Conservation (phyloP, 1,140 invertebrate species). For the Calosoma granatense region DNA sequence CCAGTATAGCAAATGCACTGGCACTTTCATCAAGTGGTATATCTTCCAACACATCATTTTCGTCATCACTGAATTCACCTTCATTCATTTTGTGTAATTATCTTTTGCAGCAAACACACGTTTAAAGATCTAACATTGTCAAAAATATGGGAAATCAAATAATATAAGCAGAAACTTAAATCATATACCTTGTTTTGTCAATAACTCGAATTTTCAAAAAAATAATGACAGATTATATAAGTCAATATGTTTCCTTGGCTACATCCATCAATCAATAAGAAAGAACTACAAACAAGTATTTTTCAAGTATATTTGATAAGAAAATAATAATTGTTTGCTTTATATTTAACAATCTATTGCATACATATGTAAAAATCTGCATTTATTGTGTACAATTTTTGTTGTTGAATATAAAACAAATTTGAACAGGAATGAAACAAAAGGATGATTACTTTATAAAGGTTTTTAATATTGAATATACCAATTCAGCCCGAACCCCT, state of each 20-base stretch:
- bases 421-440: neutral
- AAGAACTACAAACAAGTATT: too few relatives aligned
- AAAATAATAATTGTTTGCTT: too few relatives aligned
- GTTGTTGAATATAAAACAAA: too few relatives aligned
- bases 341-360: too few relatives aligned
- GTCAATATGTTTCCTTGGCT: neutral
- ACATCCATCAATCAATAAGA: too few relatives aligned
- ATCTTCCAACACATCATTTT: conserved; percentile 27
- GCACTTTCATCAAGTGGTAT: neutral
- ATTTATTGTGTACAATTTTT: too few relatives aligned
- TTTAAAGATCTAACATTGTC: too few relatives aligned
- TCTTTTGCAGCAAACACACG: neutral
- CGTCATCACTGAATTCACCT: conserved; percentile 18
- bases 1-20: conserved; percentile 25
- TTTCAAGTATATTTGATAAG: too few relatives aligned
- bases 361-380: too few relatives aligned
- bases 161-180: too few relatives aligned
- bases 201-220: neutral
- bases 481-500: conserved; percentile 5
- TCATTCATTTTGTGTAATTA: neutral
- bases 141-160: too few relatives aligned
- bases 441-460: neutral
- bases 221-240: neutral
- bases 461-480: conserved; percentile 7
- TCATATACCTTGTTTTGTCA: too few relatives aligned